These are phyloP conservation scores for Euclidia mi DNA, from an alignment of 2,888 invertebrate species.

Conservation along the genomic window DNA sequence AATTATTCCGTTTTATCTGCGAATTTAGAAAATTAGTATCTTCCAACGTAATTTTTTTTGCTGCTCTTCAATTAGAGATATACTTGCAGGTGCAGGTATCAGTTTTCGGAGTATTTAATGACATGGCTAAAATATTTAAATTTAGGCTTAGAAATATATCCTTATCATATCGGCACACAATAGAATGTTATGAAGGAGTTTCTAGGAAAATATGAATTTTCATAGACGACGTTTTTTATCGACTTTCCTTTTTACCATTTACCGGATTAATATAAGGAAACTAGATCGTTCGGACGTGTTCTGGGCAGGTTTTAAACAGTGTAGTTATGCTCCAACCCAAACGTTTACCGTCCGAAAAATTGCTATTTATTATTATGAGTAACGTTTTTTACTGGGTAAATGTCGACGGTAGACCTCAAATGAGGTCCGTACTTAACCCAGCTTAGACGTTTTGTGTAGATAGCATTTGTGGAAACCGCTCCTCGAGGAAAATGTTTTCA, in stretches of 20 bases:
- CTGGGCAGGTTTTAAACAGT: conserved; percentile 49
- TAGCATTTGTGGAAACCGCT: conserved; percentile 53
- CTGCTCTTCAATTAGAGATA: no score
- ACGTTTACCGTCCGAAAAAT: conserved; percentile 64
- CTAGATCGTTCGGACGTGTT: conserved; percentile 59
- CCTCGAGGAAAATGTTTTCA: conserved; percentile 41
- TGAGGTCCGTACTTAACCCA: conserved; percentile 64
- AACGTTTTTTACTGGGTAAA: conserved; percentile 57
- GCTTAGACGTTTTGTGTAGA: conserved; percentile 59
- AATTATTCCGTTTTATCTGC: no score
- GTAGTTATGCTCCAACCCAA: conserved; percentile 33
- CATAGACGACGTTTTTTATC: conserved; percentile 42
- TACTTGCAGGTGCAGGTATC: no score
- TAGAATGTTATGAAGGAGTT: conserved; percentile 15
- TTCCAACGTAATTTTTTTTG: no score
- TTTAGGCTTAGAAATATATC: no score
- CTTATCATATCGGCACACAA: no score
- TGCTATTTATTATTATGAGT: conserved; percentile 72
- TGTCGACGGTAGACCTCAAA: conserved; percentile 55
- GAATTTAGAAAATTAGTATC: no score
- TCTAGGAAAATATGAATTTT: conserved; percentile 27
- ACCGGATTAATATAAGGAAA: conserved; percentile 52
- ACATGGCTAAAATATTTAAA: no score
- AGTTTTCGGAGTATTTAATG: no score
- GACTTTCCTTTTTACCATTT: conserved; percentile 47